A percentile compares a stretch with the other conserved stretches of the same genome.
Conservation (phyloP, 2,797 vertebrate genomes). For the Hirundo rustica region DNA sequence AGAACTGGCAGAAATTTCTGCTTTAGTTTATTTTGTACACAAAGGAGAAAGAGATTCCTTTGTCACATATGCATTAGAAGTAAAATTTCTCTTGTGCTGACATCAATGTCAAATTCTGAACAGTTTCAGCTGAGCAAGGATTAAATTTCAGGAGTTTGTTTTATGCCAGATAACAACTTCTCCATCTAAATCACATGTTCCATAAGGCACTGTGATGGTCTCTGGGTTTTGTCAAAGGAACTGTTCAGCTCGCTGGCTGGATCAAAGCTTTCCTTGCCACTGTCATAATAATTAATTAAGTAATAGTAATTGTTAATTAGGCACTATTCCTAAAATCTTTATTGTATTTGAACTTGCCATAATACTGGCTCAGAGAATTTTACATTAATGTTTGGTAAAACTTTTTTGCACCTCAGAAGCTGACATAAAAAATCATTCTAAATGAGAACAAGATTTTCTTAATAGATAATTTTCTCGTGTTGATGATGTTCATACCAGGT, state of each 20-base stretch:
- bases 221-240: slow-evolving; percentile 26
- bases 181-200: slow-evolving; percentile 9
- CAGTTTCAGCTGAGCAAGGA: not conserved
- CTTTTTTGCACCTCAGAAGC: not conserved
- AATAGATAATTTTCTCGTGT: not conserved
- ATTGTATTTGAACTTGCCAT: not conserved
- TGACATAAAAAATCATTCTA: not conserved
- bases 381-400: not conserved
- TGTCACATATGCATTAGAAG: not conserved
- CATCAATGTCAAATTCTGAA: not conserved
- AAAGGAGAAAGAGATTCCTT: not conserved
- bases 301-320: slow-evolving; percentile 10
- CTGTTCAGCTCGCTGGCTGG: not conserved
- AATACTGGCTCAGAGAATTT: not conserved
- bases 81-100: not conserved
- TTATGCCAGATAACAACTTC: not conserved
- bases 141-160: slow-evolving; percentile 34
- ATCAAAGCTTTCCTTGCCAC: slow-evolving; percentile 9
- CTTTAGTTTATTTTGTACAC: not conserved
- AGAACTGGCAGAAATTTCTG: not conserved
- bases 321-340: not conserved
- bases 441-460: not conserved
- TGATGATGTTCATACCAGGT: not conserved
- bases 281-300: slow-evolving; percentile 8
- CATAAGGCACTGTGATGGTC: not conserved